Base-by-base conservation (phyloP, 2,113 vertebrate genomes). In the Eulemur rufifrons region DNA sequence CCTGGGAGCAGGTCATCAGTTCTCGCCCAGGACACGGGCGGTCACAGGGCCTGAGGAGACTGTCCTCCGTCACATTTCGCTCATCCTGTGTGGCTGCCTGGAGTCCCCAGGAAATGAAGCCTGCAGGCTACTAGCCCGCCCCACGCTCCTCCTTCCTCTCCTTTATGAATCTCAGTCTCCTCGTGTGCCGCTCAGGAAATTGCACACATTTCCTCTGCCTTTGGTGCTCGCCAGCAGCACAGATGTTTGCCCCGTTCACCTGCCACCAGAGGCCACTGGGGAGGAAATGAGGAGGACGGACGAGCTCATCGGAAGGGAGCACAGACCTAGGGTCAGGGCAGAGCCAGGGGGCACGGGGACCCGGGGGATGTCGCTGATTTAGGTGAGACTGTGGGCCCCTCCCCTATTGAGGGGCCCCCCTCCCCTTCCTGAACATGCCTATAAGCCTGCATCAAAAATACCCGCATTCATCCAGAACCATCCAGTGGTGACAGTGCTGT, bases 141-240 rank as follows among this genome's bases (percentile, higher is more conserved):
- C 13, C 10, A 1, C 29, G 13, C 42, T 15, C 64, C 3, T 39
- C 78, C 29, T 37, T 71, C 76, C 47, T 42, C 56, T 47, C 5
- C 61, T 32, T 80, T 61, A 12, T 61, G 94, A 86, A 10, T 21
- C 23, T 39, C 29, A 0, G 61, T 56, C 32, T 68, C 69, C 77
- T 71, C 8, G 1, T 2, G 2, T 11, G 45, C 32, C 59, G 52
- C 86, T 92, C 85, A 95, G 94, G 97, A 96, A 96, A 88, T 88
- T 68, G 86, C 59, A 29, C 27, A 11, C 1, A 69, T 25, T 92
- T 97, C 64, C 81, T 34, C 52, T 4, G 59, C 50, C 66, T 74
- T 66, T 66, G 85, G 37, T 45, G 32, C 39, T 20, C 2, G 17
- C 47, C 3, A 2, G 34, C 84, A 29, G 23, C 17, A 2, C 77